phyloP scores from a whole-genome alignment of 2,888 invertebrate species.

The Charanyca ferruginea region DNA sequence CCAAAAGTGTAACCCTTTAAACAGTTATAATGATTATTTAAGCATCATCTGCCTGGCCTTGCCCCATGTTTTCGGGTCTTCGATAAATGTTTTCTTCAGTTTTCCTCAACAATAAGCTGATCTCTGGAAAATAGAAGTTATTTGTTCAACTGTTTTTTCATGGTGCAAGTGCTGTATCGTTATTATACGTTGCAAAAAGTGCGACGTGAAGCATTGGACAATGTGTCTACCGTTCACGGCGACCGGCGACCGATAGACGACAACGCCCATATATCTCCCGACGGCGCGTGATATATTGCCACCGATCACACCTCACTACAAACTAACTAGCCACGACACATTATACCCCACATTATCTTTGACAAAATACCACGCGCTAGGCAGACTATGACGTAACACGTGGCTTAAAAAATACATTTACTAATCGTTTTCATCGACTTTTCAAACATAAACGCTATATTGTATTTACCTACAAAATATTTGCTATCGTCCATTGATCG shows the following conservation, averaged over 20 bases:
- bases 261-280: conserved; percentile 80
- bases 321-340: conserved; percentile 70
- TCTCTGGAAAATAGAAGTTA: not conserved
- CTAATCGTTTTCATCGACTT: conserved; percentile 8
- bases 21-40: not conserved
- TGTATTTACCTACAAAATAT: conserved; percentile 40
- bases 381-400: conserved; percentile 20
- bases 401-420: conserved; percentile 14
- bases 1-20: not conserved
- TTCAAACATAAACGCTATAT: conserved; percentile 22
- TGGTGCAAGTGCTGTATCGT: conserved; percentile 55
- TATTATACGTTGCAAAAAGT: conserved; percentile 68
- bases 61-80: not conserved
- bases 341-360: conserved; percentile 67
- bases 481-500: conserved; percentile 40
- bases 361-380: conserved; percentile 63
- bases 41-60: not conserved
- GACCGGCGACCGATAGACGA: conserved; percentile 77
- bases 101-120: not conserved
- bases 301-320: conserved; percentile 77
- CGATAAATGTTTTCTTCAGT: too few species aligned
- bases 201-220: conserved; percentile 59
- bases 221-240: conserved; percentile 71
- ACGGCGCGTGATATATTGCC: conserved; percentile 79
- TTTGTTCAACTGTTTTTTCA: conserved; percentile 42